Conservation (phyloP, 2,797 vertebrate genomes). For the Malacoraja senta region DNA sequence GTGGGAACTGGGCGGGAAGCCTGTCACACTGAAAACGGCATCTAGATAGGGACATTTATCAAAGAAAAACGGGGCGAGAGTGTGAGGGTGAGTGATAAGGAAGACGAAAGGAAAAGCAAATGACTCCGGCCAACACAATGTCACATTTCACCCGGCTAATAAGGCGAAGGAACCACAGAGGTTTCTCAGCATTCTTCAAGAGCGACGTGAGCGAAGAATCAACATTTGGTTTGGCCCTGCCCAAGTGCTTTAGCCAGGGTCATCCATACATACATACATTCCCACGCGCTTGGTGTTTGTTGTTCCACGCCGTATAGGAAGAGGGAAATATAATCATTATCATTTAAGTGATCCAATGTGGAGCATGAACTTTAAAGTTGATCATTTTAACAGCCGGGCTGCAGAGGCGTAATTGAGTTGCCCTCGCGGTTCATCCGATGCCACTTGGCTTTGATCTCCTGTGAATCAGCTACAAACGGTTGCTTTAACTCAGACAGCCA, state of each 20-base stretch:
- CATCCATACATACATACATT: neutral
- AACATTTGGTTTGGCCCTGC: constrained; percentile 22
- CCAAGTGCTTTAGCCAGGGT: neutral
- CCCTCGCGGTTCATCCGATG: neutral
- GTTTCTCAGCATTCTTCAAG: neutral
- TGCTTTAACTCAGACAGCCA: neutral
- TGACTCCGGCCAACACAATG: neutral
- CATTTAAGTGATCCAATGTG: constrained; percentile 14
- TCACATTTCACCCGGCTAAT: neutral
- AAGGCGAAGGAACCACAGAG: neutral
- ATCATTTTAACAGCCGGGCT: neutral
- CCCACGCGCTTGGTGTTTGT: constrained; percentile 11
- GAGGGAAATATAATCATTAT: constrained; percentile 18
- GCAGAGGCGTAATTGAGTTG: neutral
- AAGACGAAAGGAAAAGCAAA: neutral
- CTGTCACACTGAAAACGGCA: constrained; percentile 65
- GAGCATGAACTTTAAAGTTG: neutral
- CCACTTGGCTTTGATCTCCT: neutral
- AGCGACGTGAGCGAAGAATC: neutral
- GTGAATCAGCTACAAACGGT: neutral
- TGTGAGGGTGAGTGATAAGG: neutral
- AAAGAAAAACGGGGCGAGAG: constrained; percentile 40
- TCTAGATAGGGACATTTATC: constrained; percentile 54
- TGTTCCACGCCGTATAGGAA: neutral
- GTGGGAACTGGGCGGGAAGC: constrained; percentile 72